phyloP scores from a whole-genome alignment of 1,140 invertebrate genomes.

The Tetraneura akinire region DNA sequence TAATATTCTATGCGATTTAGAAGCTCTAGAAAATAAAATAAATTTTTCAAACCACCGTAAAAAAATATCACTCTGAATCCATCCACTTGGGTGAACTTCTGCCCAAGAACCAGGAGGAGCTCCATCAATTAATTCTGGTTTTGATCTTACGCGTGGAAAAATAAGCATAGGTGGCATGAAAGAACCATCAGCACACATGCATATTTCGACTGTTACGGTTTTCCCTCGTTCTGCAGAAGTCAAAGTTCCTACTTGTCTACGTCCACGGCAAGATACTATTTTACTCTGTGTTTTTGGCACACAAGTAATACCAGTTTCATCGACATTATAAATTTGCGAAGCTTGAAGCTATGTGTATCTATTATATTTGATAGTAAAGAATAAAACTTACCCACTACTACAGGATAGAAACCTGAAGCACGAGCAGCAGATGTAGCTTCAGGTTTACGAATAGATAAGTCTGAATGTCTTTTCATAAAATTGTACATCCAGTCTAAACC shows the following conservation, averaged over 20 bases:
- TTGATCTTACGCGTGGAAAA: conserved; percentile 57
- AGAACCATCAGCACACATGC: conserved; percentile 57
- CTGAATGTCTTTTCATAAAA: neutral
- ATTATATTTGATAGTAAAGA: conserved; percentile 19
- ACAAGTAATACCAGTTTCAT: conserved; percentile 57
- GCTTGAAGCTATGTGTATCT: conserved; percentile 10
- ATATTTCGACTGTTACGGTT: conserved; percentile 58
- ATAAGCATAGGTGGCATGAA: conserved; percentile 58
- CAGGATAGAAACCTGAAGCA: conserved; percentile 58
- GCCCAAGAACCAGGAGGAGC: conserved; percentile 53
- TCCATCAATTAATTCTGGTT: conserved; percentile 56
- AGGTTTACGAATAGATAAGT: conserved; percentile 57
- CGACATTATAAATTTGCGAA: conserved; percentile 57
- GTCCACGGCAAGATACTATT: conserved; percentile 56
- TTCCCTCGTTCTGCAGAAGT: conserved; percentile 58
- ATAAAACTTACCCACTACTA: conserved; percentile 56
- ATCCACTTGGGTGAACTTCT: conserved; percentile 53
- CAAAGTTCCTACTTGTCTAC: conserved; percentile 57
- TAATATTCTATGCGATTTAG: conserved; percentile 55
- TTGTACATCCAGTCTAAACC: conserved; percentile 16
- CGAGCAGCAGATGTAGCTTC: conserved; percentile 59
- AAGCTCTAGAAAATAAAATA: conserved; percentile 55
- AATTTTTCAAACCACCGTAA: conserved; percentile 57
- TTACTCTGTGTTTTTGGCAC: conserved; percentile 55
- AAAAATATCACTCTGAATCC: conserved; percentile 57